A percentile compares a stretch with the other conserved stretches of the same genome.
Evolutionary conservation across 92 coral and sea anemone species (phyloP).

Genomic region (Zoanthus solanderi): DNA sequence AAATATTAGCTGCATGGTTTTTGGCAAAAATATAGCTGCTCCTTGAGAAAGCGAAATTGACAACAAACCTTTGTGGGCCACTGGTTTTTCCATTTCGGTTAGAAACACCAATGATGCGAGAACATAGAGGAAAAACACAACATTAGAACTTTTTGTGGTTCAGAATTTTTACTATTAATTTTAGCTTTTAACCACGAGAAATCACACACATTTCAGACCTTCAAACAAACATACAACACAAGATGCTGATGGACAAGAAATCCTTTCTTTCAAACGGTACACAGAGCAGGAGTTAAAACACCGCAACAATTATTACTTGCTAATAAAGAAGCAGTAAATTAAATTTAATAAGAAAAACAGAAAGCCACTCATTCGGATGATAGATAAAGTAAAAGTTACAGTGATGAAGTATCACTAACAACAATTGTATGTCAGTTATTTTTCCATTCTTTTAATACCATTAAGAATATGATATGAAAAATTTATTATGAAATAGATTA

Average conservation of each 20-base stretch:
- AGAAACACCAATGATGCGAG: slow-evolving; percentile 14
- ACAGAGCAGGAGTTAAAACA: background rate
- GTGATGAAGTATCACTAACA: background rate
- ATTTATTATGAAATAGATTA: too few relatives aligned
- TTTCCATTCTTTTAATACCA: background rate
- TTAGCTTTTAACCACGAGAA: background rate
- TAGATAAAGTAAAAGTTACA: background rate
- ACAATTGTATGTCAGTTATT: background rate
- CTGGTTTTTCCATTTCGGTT: slow-evolving; percentile 41
- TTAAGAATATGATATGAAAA: too few relatives aligned
- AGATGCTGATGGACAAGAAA: background rate
- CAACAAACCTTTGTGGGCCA: slow-evolving; percentile 47
- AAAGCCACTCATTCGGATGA: too few relatives aligned
- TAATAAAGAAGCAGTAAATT: background rate
- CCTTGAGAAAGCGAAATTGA: slow-evolving; percentile 2
- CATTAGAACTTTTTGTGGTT: slow-evolving; percentile 22
- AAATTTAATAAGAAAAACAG: background rate
- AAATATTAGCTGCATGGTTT: background rate
- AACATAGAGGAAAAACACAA: slow-evolving; percentile 42
- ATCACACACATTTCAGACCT: background rate
- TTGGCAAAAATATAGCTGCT: background rate
- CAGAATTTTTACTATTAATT: background rate
- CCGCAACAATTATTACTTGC: background rate
- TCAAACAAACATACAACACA: background rate
- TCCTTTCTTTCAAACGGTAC: background rate